Evolutionary conservation across 2,888 invertebrate species (phyloP), one percentile per base, ranked within the genome.

Genomic region (Agrotis ipsilon): DNA sequence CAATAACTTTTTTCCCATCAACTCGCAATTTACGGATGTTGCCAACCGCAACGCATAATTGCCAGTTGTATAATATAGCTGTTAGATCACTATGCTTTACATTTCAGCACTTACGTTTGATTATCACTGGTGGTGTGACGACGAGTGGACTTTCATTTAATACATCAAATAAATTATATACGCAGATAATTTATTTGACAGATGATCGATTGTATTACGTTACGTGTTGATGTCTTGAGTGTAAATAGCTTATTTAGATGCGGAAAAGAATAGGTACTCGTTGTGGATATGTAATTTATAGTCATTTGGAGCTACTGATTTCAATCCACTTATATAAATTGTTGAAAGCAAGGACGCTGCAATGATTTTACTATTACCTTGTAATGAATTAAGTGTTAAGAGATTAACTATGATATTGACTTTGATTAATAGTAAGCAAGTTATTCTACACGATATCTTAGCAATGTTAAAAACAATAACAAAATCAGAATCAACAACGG

Each of bases 31-130:
- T 85, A 78, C 85, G 78, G 82, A 86, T 89, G 86, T 86, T 87
- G 77, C 84, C 80, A 86, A 89, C 89, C 89, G 87, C 90, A 91
- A 85, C 85, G 80, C 82, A 85, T 92, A 92, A 93, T 94, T 91
- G 86, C 84, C 76, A 83, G 88, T 94, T 94, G 91, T 90, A 89
- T 92, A 93, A 93, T 86, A 84, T 78, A 85, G 88, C 80, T 89
- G 90, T 93, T 90, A 88, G 88, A 90, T 90, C 88, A 90, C 86
- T 78, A 79, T 86, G 82, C 88, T 91, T 91, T 90, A 86, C 87
- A 89, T 91, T 89, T 89, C 85, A 86, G 86, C 80, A 75, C 83
- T 75, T 75, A 78, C 68, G 51, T 86, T 88, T 85, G 85, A 88
- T 87, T 88, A 90, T 89, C 85, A 88, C 86, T 88, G 88, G 87